Evolutionary conservation across 2,113 vertebrate genomes (phyloP).

Genomic region (Gadus macrocephalus): DNA sequence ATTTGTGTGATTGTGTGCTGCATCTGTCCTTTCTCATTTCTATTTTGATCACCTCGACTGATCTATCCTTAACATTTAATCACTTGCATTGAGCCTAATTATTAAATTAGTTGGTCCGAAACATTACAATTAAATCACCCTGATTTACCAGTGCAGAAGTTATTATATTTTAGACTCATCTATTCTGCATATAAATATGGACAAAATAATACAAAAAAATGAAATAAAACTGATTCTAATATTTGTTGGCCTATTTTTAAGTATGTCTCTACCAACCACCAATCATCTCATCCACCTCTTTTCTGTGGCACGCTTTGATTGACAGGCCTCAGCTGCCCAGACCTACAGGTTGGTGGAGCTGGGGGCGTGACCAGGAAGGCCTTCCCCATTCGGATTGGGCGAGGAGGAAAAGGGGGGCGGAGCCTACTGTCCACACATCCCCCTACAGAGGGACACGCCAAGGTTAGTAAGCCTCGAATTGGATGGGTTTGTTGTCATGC

Average conservation of each 20-base stretch:
- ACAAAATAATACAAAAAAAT: no score
- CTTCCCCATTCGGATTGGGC: constrained; percentile 33
- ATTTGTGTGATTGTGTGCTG: background rate
- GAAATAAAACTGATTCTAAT: no score
- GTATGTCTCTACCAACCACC: background rate
- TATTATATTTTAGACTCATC: no score
- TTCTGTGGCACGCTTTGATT: constrained; percentile 35
- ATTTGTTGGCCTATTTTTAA: no score
- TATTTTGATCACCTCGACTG: background rate
- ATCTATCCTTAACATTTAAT: background rate
- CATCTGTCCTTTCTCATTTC: background rate
- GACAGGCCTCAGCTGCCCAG: constrained; percentile 66
- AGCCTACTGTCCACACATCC: constrained; percentile 23
- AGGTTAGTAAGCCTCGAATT: constrained; percentile 34
- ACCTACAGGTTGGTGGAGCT: constrained; percentile 43
- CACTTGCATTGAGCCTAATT: background rate
- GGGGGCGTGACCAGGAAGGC: constrained; percentile 40
- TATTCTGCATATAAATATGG: no score
- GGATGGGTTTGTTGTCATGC: background rate
- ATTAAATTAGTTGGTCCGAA: no score
- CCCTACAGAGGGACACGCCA: constrained; percentile 9
- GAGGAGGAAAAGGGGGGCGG: constrained; percentile 34
- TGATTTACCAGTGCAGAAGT: no score
- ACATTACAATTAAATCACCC: no score
- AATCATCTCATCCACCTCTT: constrained; percentile 7